Evolutionary conservation across 2,888 invertebrate genomes (phyloP), one percentile per base, ranked within the genome.

Genomic region (Unio delphinus): DNA sequence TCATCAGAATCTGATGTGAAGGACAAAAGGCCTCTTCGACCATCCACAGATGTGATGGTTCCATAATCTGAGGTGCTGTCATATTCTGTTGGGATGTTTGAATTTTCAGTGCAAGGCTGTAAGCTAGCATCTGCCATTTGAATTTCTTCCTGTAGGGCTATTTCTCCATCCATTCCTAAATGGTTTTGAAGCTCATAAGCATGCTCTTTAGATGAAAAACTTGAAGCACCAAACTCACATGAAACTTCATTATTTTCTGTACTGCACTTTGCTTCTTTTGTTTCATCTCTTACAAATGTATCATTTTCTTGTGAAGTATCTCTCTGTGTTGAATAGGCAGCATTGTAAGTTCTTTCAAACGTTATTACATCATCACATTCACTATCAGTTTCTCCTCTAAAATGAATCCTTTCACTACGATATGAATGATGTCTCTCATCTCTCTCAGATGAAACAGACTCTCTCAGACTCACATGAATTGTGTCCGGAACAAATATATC

Each of bases 401-500:
- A 45, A 45, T 45, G 8, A 45, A 45, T 45, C 45, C 45, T 45
- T 59, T 85, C 83, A 59, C 64, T 78, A 28, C 64, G 72, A 26
- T 75, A 65, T 8, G 78, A 70, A 62, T 79, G 72, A 68, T 72
- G 71, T 59, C 67, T 76, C 60, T 84, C 83, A 65, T 82, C 77
- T 23, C 72, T 75, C 56, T 75, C 66, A 56, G 78, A 73, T 54
- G 78, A 70, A 18, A 73, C 75, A 28, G 80, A 80, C 67, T 84
- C 81, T 34, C 76, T 82, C 30, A 84, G 64, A 65, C 81, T 81
- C 54, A 86, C 80, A 64, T 83, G 80, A 55, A 85, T 84, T 55
- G 76, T 81, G 61, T 85, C 82, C 28, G 86, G 85, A 66, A 80
- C 69, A 3, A 69, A 72, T 28, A 34, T 67, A 17, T 55, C 20